Evolutionary conservation across 2,797 vertebrate species (phyloP).

Genomic region (Parambassis ranga): DNA sequence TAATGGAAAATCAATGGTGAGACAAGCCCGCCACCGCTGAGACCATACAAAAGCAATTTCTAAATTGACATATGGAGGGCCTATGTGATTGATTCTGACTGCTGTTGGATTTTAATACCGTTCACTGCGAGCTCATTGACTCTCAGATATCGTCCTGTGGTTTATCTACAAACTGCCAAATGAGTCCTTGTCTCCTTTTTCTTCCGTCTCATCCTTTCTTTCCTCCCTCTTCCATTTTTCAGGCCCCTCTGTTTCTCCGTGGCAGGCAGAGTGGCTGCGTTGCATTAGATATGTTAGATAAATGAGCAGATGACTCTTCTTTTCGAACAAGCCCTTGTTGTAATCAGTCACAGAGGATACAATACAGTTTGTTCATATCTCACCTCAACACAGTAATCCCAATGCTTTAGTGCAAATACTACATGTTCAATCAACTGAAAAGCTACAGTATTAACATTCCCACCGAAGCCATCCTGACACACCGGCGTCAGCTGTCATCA

Average conservation of each 20-base stretch:
- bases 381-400: background rate
- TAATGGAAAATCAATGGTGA: slow-evolving; percentile 84
- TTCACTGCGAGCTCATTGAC: slow-evolving; percentile 79
- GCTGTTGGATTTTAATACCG: slow-evolving; percentile 78
- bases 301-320: slow-evolving; percentile 33
- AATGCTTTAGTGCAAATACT: background rate
- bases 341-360: slow-evolving; percentile 24
- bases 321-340: slow-evolving; percentile 14
- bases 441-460: slow-evolving; percentile 13
- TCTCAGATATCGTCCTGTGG: slow-evolving; percentile 69
- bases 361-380: slow-evolving; percentile 15
- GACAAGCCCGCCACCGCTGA: slow-evolving; percentile 74
- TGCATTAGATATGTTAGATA: slow-evolving; percentile 36
- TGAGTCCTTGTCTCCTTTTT: slow-evolving; percentile 59
- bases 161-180: slow-evolving; percentile 77
- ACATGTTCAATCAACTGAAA: slow-evolving; percentile 1
- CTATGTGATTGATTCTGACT: slow-evolving; percentile 80
- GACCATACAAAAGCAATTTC: slow-evolving; percentile 80
- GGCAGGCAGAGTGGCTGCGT: background rate
- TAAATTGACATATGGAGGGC: slow-evolving; percentile 78
- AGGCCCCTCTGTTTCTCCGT: background rate
- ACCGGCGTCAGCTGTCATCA: slow-evolving; percentile 25
- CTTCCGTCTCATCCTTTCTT: slow-evolving; percentile 41
- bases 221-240: background rate
- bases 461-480: background rate